phyloP scores from a whole-genome alignment of 2,797 vertebrate genomes.

The Argya squamiceps region DNA sequence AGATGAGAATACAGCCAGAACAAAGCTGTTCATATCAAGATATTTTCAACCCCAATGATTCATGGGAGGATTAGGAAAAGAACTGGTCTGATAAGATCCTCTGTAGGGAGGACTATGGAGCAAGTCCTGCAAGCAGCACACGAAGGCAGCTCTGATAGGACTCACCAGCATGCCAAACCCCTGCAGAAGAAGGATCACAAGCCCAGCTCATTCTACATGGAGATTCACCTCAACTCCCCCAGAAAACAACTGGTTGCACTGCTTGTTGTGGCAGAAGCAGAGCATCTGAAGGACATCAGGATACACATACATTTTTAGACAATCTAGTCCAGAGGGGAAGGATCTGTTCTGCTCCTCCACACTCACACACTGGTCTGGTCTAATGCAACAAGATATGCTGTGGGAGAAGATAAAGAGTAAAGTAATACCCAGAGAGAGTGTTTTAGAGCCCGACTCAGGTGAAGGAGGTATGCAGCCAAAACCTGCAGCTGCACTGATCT shows the following conservation, averaged over 20 bases:
- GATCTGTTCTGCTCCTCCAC: neutral
- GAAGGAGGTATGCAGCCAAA: neutral
- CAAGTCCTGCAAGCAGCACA: neutral
- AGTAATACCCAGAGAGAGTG: neutral
- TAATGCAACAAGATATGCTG: neutral
- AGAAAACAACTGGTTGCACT: neutral
- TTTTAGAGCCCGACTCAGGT: neutral
- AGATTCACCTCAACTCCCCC: neutral
- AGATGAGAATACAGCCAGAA: conserved; percentile 60
- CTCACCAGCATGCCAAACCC: neutral
- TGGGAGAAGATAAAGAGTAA: neutral
- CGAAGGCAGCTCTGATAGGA: neutral
- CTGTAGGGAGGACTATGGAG: neutral
- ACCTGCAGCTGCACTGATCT: conserved; percentile 20
- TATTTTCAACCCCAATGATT: conserved; percentile 46
- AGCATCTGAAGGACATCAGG: neutral
- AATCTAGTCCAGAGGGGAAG: neutral
- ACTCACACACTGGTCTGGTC: neutral
- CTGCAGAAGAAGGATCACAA: neutral
- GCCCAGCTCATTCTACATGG: neutral
- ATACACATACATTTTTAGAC: neutral
- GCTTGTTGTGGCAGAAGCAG: neutral
- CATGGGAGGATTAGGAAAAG: neutral
- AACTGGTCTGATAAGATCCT: conserved; percentile 26
- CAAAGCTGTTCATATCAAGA: conserved; percentile 51